Evolutionary conservation across 1,140 invertebrate genomes (phyloP).

Genomic region (Zaprionus vittiger): DNA sequence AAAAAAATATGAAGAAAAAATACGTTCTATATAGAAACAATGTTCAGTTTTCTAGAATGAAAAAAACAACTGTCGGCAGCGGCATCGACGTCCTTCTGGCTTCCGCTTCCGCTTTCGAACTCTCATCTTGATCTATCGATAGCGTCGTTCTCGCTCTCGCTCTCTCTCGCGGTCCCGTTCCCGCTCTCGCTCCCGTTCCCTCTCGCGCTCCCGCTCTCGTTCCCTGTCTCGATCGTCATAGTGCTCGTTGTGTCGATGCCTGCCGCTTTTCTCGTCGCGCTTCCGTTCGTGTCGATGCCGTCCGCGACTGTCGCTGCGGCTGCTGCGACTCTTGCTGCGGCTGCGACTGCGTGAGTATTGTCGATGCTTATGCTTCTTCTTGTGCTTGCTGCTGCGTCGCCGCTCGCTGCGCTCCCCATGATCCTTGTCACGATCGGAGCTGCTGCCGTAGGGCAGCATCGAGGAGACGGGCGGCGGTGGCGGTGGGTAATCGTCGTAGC

Average conservation of each 20-base stretch:
- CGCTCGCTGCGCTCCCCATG: slow-evolving; percentile 36
- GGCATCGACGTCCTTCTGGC: neutral
- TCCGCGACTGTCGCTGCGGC: slow-evolving; percentile 28
- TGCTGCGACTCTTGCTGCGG: slow-evolving; percentile 50
- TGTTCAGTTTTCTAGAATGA: slow-evolving; percentile 6
- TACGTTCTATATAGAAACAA: slow-evolving; percentile 24
- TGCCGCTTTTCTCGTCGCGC: slow-evolving; percentile 50
- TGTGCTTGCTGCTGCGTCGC: slow-evolving; percentile 77
- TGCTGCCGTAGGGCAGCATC: slow-evolving; percentile 20
- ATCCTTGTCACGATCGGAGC: slow-evolving; percentile 51
- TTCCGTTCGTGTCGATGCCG: slow-evolving; percentile 36
- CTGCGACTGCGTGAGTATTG: slow-evolving; percentile 74
- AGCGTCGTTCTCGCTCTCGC: slow-evolving; percentile 52
- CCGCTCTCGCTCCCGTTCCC: slow-evolving; percentile 23
- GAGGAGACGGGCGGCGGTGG: slow-evolving; percentile 31
- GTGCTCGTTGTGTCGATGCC: slow-evolving; percentile 59
- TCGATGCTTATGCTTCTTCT: slow-evolving; percentile 80
- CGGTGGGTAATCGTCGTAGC: slow-evolving; percentile 70
- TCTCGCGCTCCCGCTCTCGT: slow-evolving; percentile 12
- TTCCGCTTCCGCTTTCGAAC: slow-evolving; percentile 18
- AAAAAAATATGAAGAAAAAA: slow-evolving; percentile 25
- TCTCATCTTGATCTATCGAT: slow-evolving; percentile 44
- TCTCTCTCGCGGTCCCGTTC: slow-evolving; percentile 37
- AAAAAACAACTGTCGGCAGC: slow-evolving; percentile 2
- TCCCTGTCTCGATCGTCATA: slow-evolving; percentile 57